Conservation (phyloP, 2,113 vertebrate genomes). For the Zapus hudsonius region DNA sequence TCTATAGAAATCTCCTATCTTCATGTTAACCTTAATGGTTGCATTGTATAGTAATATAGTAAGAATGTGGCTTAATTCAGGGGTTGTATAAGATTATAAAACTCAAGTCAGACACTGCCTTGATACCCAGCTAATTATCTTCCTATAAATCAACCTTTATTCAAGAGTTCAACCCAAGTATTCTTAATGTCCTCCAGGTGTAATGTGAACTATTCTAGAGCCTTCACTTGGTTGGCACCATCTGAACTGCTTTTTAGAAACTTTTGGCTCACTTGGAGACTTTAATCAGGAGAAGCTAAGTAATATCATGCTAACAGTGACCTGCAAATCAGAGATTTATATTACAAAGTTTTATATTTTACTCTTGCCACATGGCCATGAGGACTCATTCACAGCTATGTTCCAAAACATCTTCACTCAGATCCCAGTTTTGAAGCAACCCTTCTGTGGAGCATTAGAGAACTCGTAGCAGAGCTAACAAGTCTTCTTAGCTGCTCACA, state of each 20-base stretch:
- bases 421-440: background rate
- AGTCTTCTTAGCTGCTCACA: background rate
- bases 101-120: background rate
- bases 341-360: background rate
- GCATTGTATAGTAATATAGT: background rate
- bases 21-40: conserved; percentile 46
- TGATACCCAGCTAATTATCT: background rate
- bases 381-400: background rate
- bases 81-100: conserved; percentile 11
- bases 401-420: background rate
- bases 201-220: background rate
- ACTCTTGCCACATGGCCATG: background rate
- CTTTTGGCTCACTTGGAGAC: background rate
- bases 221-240: background rate
- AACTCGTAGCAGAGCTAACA: background rate
- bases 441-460: background rate
- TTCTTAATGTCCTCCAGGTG: background rate
- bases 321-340: background rate
- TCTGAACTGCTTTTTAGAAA: conserved; percentile 16
- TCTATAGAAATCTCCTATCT: conserved; percentile 27
- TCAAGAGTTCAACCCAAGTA: background rate
- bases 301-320: background rate
- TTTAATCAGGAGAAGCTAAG: background rate
- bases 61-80: conserved; percentile 44
- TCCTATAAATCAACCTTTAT: background rate